phyloP scores from a whole-genome alignment of 2,797 vertebrate genomes.

The Masticophis lateralis region DNA sequence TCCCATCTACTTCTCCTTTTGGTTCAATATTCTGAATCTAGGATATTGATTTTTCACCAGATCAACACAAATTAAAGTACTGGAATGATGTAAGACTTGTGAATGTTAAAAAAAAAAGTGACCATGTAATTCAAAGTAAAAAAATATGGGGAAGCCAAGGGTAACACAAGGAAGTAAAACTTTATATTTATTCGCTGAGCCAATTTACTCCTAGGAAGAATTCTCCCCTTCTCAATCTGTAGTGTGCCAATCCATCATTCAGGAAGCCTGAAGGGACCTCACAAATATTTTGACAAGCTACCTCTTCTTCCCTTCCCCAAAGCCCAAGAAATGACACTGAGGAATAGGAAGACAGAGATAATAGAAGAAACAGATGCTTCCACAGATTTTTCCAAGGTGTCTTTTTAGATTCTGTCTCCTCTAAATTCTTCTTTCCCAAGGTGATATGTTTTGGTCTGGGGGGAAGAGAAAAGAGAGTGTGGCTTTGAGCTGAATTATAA shows the following conservation, averaged over 20 bases:
- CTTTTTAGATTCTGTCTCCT: not conserved
- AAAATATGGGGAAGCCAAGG: not conserved
- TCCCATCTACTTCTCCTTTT: not conserved
- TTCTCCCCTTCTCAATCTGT: not conserved
- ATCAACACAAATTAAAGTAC: not conserved
- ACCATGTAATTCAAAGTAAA: not conserved
- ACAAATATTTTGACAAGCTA: not conserved
- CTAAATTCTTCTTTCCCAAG: not conserved
- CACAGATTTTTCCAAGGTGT: not conserved
- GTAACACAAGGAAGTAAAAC: not conserved
- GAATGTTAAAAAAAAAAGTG: not conserved
- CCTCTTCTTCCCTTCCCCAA: not conserved
- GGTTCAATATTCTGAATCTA: not conserved
- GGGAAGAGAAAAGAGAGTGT: not conserved
- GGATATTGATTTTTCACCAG: not conserved
- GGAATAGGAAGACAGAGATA: not conserved
- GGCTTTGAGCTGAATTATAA: not conserved
- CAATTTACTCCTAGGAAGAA: not conserved
- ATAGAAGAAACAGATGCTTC: not conserved
- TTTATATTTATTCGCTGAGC: not conserved
- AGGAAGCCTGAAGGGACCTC: not conserved
- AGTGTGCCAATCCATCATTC: not conserved
- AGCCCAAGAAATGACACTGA: not conserved
- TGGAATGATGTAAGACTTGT: not conserved
- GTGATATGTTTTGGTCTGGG: not conserved